Conservation (phyloP, 2,113 vertebrate species). For the Rhipidura dahli region DNA sequence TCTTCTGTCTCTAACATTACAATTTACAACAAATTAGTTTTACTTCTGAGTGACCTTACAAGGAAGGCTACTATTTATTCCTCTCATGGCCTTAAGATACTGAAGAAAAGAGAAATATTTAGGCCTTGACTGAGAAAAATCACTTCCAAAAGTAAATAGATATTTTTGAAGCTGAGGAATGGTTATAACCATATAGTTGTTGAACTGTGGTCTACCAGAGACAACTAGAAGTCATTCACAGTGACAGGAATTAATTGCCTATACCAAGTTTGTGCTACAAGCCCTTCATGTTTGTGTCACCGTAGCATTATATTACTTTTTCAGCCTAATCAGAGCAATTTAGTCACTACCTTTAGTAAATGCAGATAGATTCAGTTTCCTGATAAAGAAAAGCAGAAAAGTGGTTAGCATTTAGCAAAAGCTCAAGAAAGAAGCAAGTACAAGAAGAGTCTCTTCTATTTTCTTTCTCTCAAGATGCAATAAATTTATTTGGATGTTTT, state of each 20-base stretch:
- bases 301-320: not conserved
- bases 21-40: slow-evolving; percentile 1
- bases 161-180: not conserved
- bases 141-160: not conserved
- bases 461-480: not conserved
- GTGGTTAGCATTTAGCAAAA: not conserved
- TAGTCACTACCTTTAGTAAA: not conserved
- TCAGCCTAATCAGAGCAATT: not conserved
- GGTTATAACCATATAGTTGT: not conserved
- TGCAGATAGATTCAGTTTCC: not conserved
- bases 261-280: not conserved
- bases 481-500: not conserved
- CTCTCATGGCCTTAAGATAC: not conserved
- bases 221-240: not conserved
- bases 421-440: not conserved
- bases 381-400: not conserved
- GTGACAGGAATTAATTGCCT: not conserved
- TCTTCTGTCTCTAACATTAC: not conserved
- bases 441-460: not conserved
- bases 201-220: not conserved
- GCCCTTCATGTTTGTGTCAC: not conserved
- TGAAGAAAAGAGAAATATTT: not conserved
- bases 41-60: slow-evolving; percentile 10
- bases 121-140: not conserved
- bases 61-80: not conserved